Evolutionary conservation across 2,888 invertebrate species (phyloP).

Genomic region (Campopleginae sp.): DNA sequence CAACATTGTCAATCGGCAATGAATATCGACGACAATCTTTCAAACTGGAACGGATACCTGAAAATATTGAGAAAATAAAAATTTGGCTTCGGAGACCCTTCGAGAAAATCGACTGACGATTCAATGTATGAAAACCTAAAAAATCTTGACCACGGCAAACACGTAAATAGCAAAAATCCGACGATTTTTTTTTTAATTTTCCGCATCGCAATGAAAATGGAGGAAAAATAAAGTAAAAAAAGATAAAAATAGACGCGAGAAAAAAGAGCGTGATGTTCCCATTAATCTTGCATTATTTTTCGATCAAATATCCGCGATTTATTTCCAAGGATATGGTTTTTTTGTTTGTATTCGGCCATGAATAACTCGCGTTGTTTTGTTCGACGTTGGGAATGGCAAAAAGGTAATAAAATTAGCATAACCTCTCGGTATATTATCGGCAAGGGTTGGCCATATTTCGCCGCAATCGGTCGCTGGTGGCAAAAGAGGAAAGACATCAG

Average conservation of each 20-base stretch:
- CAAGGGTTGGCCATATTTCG: conserved; percentile 48
- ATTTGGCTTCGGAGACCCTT: neutral
- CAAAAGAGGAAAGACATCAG: conserved; percentile 43
- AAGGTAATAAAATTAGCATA: conserved; percentile 78
- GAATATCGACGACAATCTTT: neutral
- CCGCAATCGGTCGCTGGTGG: conserved; percentile 48
- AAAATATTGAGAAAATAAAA: neutral
- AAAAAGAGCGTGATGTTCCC: conserved; percentile 26
- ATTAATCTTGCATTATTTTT: conserved; percentile 63
- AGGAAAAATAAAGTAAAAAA: neutral
- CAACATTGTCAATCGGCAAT: neutral
- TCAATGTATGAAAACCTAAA: neutral
- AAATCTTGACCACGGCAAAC: neutral
- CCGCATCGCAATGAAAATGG: neutral
- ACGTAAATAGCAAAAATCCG: neutral
- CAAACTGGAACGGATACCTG: neutral
- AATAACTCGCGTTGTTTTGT: conserved; percentile 40
- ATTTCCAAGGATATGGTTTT: conserved; percentile 49
- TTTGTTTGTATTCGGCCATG: conserved; percentile 54
- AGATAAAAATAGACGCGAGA: neutral
- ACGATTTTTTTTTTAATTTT: neutral
- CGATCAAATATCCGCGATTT: conserved; percentile 53
- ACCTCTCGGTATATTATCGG: conserved; percentile 76
- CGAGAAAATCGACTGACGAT: neutral
- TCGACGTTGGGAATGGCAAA: conserved; percentile 57